Evolutionary conservation across 35 echinoderm and acorn worm genomes (phyloP), one percentile per base, ranked within the genome.

Genomic region (Ophiothrix spiculata): DNA sequence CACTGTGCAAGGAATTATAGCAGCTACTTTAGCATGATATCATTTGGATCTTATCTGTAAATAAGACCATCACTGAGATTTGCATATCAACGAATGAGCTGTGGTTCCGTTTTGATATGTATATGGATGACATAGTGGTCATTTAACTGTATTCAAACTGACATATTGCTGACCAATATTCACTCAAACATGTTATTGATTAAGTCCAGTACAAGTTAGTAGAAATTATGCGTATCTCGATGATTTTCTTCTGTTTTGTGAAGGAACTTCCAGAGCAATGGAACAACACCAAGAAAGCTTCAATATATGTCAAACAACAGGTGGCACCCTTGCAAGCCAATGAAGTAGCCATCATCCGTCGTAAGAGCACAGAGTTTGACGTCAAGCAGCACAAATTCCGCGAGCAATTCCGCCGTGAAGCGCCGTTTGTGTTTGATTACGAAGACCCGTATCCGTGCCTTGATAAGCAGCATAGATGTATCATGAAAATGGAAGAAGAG

Each of bases 271-370:
- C 95, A 46, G 95, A 98, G 73, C 95, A 98, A 45, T 98, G 95
- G 95, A 98, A 98, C 79, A 98, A 98, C 91, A 94, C 78, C 45
- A 98, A 98, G 92, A 98, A 98, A 74, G 94, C 94, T 76, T 80
- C 95, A 56, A 94, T 98, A 31, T 94, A 91, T 0, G 95, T 98
- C 82, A 98, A 98, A 63, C 95, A 98, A 36, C 95, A 98, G 64
- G 95, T 98, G 19, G 95, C 95, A 31, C 95, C 95, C 33, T 83
- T 98, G 34, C 95, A 98, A 78, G 95, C 95, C 81, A 98, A 94
- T n/a, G 95, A 98, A 56, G 95, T 98, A 11, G 86, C 95, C 29
- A 98, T 98, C 85, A 98, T 98, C 45, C 82, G 95, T 32, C 90
- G 88, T 77, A 98, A 98, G 82, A 94, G 95, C 85, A 91, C 92